Conservation (phyloP, 2,113 vertebrate species). For the Vidua macroura region DNA sequence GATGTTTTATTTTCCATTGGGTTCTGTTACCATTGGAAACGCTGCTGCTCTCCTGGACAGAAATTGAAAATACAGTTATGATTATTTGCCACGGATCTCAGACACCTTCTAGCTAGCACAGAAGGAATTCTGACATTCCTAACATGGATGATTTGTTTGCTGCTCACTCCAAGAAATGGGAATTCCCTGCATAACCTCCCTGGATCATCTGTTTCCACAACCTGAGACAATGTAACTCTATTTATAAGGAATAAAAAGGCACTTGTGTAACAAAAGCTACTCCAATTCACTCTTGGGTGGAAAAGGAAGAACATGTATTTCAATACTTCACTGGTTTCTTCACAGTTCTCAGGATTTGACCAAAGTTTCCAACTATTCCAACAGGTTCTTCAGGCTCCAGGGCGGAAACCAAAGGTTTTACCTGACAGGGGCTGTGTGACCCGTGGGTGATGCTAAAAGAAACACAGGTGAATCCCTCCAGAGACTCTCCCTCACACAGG, state of each 20-base stretch:
- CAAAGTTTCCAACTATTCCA: background rate
- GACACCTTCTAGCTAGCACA: background rate
- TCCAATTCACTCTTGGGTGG: background rate
- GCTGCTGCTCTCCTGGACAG: background rate
- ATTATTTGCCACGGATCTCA: background rate
- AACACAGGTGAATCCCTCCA: background rate
- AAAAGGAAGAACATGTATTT: background rate
- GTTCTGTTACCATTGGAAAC: slow-evolving; percentile 26
- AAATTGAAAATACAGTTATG: background rate
- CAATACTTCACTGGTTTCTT: background rate
- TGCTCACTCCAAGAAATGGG: background rate
- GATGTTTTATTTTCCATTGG: background rate
- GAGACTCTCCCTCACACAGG: background rate
- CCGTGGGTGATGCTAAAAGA: background rate
- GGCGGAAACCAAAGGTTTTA: background rate
- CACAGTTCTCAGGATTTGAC: background rate
- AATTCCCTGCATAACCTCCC: background rate
- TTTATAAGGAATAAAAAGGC: background rate
- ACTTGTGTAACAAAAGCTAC: background rate
- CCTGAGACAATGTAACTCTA: background rate
- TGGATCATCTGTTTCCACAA: background rate
- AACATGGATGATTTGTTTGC: background rate
- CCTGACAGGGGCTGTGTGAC: background rate
- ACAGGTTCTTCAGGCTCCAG: background rate
- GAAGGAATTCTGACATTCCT: background rate